These are phyloP conservation scores for Echinarachnius parma DNA, from an alignment of 53 echinoderm and acorn worm genomes.

Conservation along the genomic window DNA sequence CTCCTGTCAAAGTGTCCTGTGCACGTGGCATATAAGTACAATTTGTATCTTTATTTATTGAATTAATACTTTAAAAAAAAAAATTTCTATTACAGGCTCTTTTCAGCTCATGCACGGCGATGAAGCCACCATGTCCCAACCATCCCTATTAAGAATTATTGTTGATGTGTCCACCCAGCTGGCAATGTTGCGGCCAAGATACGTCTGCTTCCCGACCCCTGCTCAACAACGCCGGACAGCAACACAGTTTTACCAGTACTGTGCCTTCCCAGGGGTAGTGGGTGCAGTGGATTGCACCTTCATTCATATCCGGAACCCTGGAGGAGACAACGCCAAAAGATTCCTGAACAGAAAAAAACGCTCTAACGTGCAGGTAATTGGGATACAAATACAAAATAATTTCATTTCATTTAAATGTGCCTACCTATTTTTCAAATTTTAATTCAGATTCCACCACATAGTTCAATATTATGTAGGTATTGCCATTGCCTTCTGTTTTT, in stretches of 20 bases:
- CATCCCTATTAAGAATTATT: background rate
- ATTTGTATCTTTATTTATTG: too few species aligned
- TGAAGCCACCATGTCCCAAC: background rate
- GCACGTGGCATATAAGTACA: too few species aligned
- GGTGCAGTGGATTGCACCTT: conserved; percentile 35
- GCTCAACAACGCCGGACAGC: too few species aligned
- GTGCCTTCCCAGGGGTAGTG: conserved; percentile 17
- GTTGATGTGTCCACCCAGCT: background rate
- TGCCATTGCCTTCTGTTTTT: too few species aligned
- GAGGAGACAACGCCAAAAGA: conserved; percentile 5
- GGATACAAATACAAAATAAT: too few species aligned
- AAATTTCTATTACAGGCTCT: conserved; percentile 16
- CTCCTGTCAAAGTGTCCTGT: too few species aligned
- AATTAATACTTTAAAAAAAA: too few species aligned
- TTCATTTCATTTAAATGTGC: too few species aligned
- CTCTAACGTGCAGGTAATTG: conserved; percentile 28
- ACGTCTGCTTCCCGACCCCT: conserved; percentile 11
- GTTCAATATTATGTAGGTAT: too few species aligned
- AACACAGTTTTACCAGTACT: conserved; percentile 21
- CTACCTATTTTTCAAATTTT: too few species aligned
- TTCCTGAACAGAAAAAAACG: conserved; percentile 26
- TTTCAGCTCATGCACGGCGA: conserved; percentile 22
- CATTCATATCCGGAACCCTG: conserved; percentile 1
- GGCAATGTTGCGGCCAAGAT: background rate
- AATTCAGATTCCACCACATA: too few species aligned